These are phyloP conservation scores for Lipotes vexillifer DNA, from an alignment of 2,113 vertebrate species.

Conservation along the genomic window DNA sequence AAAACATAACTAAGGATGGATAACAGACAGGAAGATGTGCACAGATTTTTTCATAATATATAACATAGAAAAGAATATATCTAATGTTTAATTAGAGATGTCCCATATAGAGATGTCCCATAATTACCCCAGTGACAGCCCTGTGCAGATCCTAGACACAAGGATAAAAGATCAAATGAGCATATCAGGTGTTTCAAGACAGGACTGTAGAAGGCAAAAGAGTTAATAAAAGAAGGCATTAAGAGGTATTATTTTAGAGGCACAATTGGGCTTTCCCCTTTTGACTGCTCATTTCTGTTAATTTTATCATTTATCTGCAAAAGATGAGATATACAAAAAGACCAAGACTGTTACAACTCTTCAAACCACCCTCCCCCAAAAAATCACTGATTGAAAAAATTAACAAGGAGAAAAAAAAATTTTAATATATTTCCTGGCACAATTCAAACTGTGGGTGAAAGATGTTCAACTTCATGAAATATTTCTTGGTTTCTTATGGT, in stretches of 20 bases:
- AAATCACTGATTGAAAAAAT: background rate
- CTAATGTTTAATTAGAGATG: background rate
- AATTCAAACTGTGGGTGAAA: background rate
- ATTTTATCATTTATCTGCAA: background rate
- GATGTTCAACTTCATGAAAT: background rate
- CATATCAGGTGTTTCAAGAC: background rate
- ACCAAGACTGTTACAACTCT: background rate
- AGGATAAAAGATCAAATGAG: background rate
- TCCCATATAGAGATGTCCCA: background rate
- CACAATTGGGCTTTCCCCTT: background rate
- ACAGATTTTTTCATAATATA: background rate
- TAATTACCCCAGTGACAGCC: background rate
- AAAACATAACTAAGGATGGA: background rate
- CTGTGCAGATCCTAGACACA: background rate
- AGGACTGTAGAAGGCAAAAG: background rate
- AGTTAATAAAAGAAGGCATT: background rate
- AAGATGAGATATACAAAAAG: background rate
- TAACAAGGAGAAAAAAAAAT: background rate
- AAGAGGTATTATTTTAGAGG: background rate
- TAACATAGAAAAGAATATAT: background rate
- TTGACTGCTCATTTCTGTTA: background rate
- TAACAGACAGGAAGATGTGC: background rate
- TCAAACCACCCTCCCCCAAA: background rate
- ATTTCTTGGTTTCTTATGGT: constrained; percentile 6
- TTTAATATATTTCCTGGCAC: background rate